Evolutionary conservation across 2,797 vertebrate genomes (phyloP).

Genomic region (Trachops cirrhosus): DNA sequence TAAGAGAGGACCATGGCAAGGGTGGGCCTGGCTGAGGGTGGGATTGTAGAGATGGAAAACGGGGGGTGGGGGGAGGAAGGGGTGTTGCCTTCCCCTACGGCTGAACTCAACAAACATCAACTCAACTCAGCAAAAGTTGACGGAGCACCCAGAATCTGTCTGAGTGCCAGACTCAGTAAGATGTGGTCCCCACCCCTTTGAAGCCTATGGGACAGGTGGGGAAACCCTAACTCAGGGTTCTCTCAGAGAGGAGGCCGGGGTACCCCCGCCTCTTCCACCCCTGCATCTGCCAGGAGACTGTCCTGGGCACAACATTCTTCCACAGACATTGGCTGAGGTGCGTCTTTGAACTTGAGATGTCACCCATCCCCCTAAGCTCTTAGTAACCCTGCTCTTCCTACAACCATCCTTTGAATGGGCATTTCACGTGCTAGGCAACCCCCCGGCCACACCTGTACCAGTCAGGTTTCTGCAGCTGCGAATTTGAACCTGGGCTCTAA

Average conservation of each 20-base stretch:
- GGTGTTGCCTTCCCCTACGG: neutral
- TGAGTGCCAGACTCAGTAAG: neutral
- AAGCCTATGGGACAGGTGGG: neutral
- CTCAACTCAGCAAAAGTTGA: neutral
- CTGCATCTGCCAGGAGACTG: neutral
- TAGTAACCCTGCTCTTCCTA: neutral
- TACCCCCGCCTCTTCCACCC: neutral
- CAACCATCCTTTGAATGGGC: neutral
- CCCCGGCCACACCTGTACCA: neutral
- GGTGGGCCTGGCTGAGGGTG: neutral
- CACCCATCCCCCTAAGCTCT: neutral
- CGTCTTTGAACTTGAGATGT: neutral
- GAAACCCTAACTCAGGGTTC: neutral
- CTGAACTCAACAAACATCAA: neutral
- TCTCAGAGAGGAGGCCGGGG: neutral
- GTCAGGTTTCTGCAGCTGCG: neutral
- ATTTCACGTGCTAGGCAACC: neutral
- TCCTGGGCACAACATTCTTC: neutral
- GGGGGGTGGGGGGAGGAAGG: fast-evolving
- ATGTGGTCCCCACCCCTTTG: neutral
- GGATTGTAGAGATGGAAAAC: neutral
- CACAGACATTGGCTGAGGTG: neutral
- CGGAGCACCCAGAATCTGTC: neutral
- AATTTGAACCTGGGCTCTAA: neutral
- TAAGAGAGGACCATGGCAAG: neutral